Base-by-base conservation (phyloP, 1,140 invertebrate genomes). In the Andrena cerasifolii region DNA sequence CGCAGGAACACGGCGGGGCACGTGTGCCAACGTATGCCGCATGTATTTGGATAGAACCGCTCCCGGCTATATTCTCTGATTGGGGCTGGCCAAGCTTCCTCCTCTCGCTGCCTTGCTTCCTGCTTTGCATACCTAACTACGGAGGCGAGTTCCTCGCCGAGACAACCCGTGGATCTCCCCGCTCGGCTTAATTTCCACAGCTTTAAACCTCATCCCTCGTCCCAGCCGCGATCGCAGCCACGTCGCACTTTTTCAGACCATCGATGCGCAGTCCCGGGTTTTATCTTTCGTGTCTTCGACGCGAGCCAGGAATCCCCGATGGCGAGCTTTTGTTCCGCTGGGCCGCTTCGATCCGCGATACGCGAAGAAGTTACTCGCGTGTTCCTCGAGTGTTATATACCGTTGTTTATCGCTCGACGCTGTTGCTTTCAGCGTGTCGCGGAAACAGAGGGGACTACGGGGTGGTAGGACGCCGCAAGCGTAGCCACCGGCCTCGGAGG, bases 91-190 rank as follows among this genome's bases (percentile, higher is more conserved):
- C 74, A 65, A 62, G 66, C 70, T 83, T 73, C 56, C 72, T 81
- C 70, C 75, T 40, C 36, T 40, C 36, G 36, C 36, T 85, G 54
- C 75, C 84, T 79, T 76, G 73, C 71, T 84, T 76, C 53, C 84
- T 86, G 80, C 76, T 88, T 86, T 86, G 86, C 87, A 88, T 88
- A 87, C 82, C 84, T 88, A 88, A 88, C 87, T 86, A 88, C 82
- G 75, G 51, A 82, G 85, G 62, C 53, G 81, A 83, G 80, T 84
- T 73, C 78, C 72, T 65, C 78, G 61, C 26, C 71, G 79, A 79
- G 78, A 78, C 75, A 78, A 82, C 82, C 58, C 65, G 66, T 40
- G 61, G 80, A 86, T 86, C 73, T 76, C 71, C 86, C 67, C 72
- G 66, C 83, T 85, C 83, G 68, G 78, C 81, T 87, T 85, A 85